phyloP scores from a whole-genome alignment of 2,113 vertebrate genomes.

The Anguilla japonica region DNA sequence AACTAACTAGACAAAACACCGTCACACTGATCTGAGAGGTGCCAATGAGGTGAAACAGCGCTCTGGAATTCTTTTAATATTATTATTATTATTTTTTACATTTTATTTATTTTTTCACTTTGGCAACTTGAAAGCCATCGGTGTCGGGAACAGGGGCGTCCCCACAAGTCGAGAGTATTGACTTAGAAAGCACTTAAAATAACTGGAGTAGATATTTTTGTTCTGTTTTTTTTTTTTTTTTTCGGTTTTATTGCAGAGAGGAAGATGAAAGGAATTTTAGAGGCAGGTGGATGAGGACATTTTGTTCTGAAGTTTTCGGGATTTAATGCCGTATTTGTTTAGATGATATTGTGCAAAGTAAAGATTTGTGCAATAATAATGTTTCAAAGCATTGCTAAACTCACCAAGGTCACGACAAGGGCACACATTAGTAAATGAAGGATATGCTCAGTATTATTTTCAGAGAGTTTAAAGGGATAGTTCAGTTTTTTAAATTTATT shows the following conservation, averaged over 20 bases:
- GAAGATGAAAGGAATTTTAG: neutral
- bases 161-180: neutral
- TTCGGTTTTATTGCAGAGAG: neutral
- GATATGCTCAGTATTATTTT: too few relatives aligned
- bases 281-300: neutral
- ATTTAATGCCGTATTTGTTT: too few relatives aligned
- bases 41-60: constrained; percentile 34
- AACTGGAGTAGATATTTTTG: neutral
- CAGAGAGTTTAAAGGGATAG: too few relatives aligned
- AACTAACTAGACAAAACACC: constrained; percentile 52
- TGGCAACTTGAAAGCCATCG: neutral
- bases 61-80: constrained; percentile 27
- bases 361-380: too few relatives aligned
- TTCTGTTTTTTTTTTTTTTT: neutral
- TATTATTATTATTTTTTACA: neutral
- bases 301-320: neutral
- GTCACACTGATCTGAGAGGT: constrained; percentile 38
- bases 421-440: too few relatives aligned
- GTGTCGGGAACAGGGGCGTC: neutral
- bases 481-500: too few relatives aligned
- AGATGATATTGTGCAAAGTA: too few relatives aligned
- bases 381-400: too few relatives aligned
- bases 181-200: neutral
- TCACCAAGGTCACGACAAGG: too few relatives aligned
- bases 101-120: too few relatives aligned